phyloP scores from a whole-genome alignment of 2,888 invertebrate species.

The Synergus gifuensis region DNA sequence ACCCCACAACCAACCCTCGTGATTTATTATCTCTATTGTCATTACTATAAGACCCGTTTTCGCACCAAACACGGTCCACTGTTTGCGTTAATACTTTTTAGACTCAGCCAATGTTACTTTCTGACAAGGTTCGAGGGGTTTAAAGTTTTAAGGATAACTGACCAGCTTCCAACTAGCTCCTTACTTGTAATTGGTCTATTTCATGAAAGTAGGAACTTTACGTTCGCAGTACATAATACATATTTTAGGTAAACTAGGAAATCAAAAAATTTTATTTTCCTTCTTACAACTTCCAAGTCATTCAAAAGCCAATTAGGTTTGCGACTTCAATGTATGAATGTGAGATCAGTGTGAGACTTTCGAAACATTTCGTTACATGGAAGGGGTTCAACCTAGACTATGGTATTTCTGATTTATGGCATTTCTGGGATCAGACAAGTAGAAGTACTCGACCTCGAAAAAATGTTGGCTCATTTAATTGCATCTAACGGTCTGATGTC shows the following conservation, averaged over 20 bases:
- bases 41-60: conserved; percentile 70
- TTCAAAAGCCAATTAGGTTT: no score
- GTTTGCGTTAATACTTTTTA: conserved; percentile 40
- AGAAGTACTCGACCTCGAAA: not conserved
- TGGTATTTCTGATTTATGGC: not conserved
- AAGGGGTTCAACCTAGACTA: no score
- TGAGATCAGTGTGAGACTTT: no score
- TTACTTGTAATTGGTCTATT: no score
- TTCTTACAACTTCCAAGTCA: no score
- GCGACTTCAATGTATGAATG: no score
- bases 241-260: no score
- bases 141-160: not conserved
- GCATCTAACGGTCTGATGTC: not conserved
- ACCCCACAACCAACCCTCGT: conserved; percentile 63
- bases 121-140: not conserved
- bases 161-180: no score
- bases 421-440: not conserved
- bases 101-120: not conserved
- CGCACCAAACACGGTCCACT: conserved; percentile 66
- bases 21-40: conserved; percentile 74
- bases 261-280: no score
- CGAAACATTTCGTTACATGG: no score
- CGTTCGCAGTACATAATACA: no score
- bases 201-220: no score
- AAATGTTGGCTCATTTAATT: not conserved